These are phyloP conservation scores for Agapostemon virescens DNA, from an alignment of 2,888 invertebrate genomes.

Conservation along the genomic window DNA sequence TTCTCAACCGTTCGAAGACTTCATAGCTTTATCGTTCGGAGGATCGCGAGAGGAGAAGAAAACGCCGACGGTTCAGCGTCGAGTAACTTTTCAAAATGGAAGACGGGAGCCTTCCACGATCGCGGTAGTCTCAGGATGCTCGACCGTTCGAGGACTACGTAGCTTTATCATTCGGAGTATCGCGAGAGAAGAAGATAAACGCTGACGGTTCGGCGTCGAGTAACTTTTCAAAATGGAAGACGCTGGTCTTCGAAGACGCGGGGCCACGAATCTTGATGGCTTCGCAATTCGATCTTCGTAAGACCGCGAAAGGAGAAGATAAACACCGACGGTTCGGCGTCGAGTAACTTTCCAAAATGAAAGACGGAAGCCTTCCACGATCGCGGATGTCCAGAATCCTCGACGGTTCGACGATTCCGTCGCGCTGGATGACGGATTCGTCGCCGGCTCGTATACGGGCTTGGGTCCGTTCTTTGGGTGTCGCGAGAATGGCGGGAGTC, in stretches of 20 bases:
- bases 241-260: not conserved
- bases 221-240: not conserved
- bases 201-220: not conserved
- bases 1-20: no score
- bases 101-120: not conserved
- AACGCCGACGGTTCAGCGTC: not conserved
- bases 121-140: no score
- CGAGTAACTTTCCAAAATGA: no score
- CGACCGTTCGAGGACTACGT: no score
- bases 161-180: not conserved
- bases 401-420: not conserved
- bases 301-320: no score
- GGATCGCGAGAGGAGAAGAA: no score
- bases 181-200: no score
- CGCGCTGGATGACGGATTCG: not conserved
- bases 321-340: no score
- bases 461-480: not conserved
- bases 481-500: not conserved
- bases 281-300: no score
- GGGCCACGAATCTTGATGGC: no score
- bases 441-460: not conserved
- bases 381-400: not conserved
- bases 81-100: not conserved
- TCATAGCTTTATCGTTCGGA: not conserved
- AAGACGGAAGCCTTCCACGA: no score